Evolutionary conservation across 2,797 vertebrate species (phyloP).

Genomic region (Phoeniculus purpureus): DNA sequence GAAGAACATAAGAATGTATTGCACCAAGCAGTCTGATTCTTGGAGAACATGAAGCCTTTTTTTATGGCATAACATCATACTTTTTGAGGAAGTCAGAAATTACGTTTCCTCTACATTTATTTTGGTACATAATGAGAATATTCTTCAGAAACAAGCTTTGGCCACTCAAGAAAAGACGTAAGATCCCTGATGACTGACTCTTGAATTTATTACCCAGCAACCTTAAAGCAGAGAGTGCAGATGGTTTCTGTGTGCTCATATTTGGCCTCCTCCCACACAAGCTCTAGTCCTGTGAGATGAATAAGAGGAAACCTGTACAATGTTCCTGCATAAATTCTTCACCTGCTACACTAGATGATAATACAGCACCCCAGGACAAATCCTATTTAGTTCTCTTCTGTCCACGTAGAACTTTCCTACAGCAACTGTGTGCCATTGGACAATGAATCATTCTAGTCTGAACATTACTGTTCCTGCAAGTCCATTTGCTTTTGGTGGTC

Average conservation of each 20-base stretch:
- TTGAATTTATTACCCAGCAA: background rate
- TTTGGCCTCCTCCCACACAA: background rate
- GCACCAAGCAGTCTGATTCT: background rate
- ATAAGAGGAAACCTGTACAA: background rate
- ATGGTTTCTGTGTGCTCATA: accelerated
- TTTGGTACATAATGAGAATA: background rate
- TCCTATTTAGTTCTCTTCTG: accelerated
- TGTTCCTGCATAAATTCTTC: background rate
- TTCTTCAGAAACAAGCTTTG: background rate
- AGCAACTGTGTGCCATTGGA: background rate
- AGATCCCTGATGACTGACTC: background rate
- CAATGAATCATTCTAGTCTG: background rate
- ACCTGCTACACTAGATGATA: background rate
- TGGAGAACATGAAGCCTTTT: background rate
- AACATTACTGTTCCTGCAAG: background rate
- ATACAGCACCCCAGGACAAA: background rate
- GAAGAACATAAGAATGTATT: background rate
- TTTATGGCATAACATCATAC: background rate
- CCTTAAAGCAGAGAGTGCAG: background rate
- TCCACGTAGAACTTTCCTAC: background rate
- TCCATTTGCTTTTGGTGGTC: background rate
- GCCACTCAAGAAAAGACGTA: background rate
- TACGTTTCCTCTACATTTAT: background rate
- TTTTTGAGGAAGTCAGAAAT: background rate
- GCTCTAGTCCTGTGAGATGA: background rate